Base-by-base conservation (phyloP, 2,113 vertebrate genomes). In the Acrocephalus kingi region DNA sequence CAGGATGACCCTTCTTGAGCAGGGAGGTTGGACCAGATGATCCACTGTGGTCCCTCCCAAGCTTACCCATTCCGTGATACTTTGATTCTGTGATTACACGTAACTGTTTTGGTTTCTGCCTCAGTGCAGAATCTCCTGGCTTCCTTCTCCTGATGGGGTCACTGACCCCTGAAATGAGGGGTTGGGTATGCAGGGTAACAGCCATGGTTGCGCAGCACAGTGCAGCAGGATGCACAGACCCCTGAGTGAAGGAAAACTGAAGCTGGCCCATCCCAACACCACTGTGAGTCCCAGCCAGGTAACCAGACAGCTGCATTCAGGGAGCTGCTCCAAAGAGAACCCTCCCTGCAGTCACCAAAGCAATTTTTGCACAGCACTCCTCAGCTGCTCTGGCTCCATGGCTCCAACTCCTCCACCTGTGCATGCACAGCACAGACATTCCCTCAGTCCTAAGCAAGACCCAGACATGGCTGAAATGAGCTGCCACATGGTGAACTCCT, bases 141-240 rank as follows among this genome's bases (percentile, higher is more conserved):
- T 79, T 82, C 37, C n/a, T 68, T 54, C 37, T 88, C n/a, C 18
- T 62, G 43, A 51, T 16, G 37, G 25, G 14, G n/a, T 59, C 49
- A 54, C 11, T 1, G 6, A 17, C 1, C 16, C 28, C 15, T 2
- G 1, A 58, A 61, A 61, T 51, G 16, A 77, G 51, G 51, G 46
- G 13, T 16, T 1, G 2, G 6, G 11, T 30, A 14, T 16, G 21
- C 28, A 82, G 49, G 13, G 8, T 10, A 10, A 3, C 61, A 87
- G 67, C 30, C 14, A 6, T 1, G 14, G 62, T 1, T 35, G 15
- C 66, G 30, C 13, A 11, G 8, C 9, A 4, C 13, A 15, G 4
- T 4, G 23, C 48, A 58, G 63, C 24, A 62, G 43, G 39, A 35
- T 9, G 52, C 63, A 35, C 15, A 25, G 4, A 51, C 15, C 14